Evolutionary conservation across 2,888 invertebrate species (phyloP), one percentile per base, ranked within the genome.

Genomic region (Silvanus unidentatus): DNA sequence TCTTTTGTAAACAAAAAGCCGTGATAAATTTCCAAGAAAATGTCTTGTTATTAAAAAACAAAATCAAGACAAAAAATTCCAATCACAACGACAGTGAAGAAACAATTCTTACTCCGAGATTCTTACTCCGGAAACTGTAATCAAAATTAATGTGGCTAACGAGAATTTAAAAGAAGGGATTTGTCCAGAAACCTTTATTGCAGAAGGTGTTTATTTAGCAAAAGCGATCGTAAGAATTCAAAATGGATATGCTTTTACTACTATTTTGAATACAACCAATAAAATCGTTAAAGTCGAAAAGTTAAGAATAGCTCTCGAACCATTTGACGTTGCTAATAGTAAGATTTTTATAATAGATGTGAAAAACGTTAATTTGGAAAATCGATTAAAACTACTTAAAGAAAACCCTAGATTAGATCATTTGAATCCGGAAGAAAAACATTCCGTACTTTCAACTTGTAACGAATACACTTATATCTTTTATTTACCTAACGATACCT

Each of bases 41-140:
- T 3, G n/a, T 32, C 3, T n/a, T 32, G n/a, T 8, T 3, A 32
- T 32, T 12, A n/a, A 32, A 12, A 32, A 12, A 12, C 10, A n/a
- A 32, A 32, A 5, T 32, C 5, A 12, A 8, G 10, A 5, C 5
- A 8, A 32, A 12, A 4, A n/a, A 5, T 32, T 5, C 10, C 32
- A 9, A 32, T 9, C 4, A 32, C 10, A 12, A 9, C 5, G 32
- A n/a, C 10, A 32, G n/a, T 12, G 32, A 32, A 32, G n/a, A 32
- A 32, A 3, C 4, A 15, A 37, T n/a, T 11, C 15, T 50, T n/a
- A 34, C 39, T 10, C 49, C 56, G 14, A 34, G 53, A 29, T 48
- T n/a, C n/a, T n/a, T n/a, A n/a, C n/a, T n/a, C n/a, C 45, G 10
- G 55, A 56, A 52, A 49, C 51, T 11, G 30, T 54, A n/a, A 42